Percentiles rank a stretch among this genome's conserved stretches.
phyloP scores from a whole-genome alignment of 2,888 invertebrate genomes.

The Acanthococcus lagerstroemiae region DNA sequence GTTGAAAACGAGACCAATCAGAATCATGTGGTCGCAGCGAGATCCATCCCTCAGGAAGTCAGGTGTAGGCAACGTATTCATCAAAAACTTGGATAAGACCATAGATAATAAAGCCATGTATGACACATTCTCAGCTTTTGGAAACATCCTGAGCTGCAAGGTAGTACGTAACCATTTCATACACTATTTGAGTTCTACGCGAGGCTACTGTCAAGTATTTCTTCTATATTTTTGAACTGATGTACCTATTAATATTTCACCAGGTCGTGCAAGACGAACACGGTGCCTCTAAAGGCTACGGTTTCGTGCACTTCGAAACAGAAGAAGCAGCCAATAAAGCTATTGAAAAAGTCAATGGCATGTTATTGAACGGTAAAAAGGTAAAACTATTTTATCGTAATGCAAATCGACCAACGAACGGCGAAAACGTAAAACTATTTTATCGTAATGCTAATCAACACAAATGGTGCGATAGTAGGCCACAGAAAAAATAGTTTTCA shows the following conservation, averaged over 20 bases:
- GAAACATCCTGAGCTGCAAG: conserved; percentile 97
- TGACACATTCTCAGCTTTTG: conserved; percentile 98
- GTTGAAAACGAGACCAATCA: conserved; percentile 91
- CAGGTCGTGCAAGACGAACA: conserved; percentile 82
- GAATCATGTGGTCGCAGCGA: conserved; percentile 99
- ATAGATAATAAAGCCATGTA: conserved; percentile 99
- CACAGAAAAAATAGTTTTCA: too few species aligned
- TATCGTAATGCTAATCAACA: too few species aligned
- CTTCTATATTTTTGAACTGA: not conserved
- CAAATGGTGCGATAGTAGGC: too few species aligned
- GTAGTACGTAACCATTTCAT: too few species aligned
- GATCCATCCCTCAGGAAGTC: conserved; percentile 97
- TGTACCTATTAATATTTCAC: conserved; percentile 18
- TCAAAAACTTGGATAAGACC: conserved; percentile 94
- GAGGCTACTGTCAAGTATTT: not conserved
- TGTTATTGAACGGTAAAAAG: conserved; percentile 98
- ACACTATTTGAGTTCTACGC: not conserved
- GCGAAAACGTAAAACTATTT: too few species aligned
- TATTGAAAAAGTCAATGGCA: conserved; percentile 96
- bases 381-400: conserved; percentile 44
- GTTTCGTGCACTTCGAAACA: conserved; percentile 97
- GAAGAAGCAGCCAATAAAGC: conserved; percentile 96
- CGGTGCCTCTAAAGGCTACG: conserved; percentile 90
- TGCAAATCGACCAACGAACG: not conserved
- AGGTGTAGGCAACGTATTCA: conserved; percentile 98